Evolutionary conservation across 2,888 invertebrate genomes (phyloP).

Genomic region (Gryllus longicercus): DNA sequence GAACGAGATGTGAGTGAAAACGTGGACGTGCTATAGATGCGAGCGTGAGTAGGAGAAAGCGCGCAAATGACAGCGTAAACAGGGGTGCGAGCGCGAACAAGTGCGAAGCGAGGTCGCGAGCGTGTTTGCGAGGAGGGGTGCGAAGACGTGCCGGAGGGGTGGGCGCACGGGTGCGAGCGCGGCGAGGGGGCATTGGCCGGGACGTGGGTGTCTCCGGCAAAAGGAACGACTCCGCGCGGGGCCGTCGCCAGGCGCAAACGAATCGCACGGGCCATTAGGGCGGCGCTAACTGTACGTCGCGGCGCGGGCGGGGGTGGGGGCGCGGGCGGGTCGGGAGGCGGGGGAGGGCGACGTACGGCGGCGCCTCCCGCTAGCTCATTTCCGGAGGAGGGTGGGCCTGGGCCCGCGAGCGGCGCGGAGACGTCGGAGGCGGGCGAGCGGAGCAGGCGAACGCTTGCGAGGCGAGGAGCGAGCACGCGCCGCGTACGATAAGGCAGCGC

Average conservation of each 20-base stretch:
- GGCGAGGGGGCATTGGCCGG: too few relatives aligned
- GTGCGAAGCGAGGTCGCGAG: too few relatives aligned
- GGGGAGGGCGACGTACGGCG: not conserved
- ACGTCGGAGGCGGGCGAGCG: not conserved
- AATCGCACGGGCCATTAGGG: slow-evolving; percentile 5
- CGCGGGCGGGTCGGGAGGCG: not conserved
- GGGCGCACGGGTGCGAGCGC: too few relatives aligned
- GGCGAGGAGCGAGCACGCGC: not conserved
- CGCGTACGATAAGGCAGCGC: not conserved
- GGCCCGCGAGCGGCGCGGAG: not conserved
- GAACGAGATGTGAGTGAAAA: too few relatives aligned
- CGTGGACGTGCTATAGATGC: too few relatives aligned
- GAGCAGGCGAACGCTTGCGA: not conserved
- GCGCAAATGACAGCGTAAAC: too few relatives aligned
- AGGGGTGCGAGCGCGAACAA: too few relatives aligned
- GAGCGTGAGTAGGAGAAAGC: too few relatives aligned
- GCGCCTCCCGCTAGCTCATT: not conserved
- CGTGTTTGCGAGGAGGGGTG: too few relatives aligned
- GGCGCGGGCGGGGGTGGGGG: not conserved
- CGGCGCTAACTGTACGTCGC: not conserved
- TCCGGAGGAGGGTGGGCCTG: not conserved
- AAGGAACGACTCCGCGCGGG: not conserved
- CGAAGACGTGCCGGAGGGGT: too few relatives aligned
- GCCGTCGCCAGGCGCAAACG: not conserved
- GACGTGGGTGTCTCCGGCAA: not conserved